These are phyloP conservation scores for Xanthostigma xanthostigma DNA, from an alignment of 2,888 invertebrate species.

Conservation along the genomic window DNA sequence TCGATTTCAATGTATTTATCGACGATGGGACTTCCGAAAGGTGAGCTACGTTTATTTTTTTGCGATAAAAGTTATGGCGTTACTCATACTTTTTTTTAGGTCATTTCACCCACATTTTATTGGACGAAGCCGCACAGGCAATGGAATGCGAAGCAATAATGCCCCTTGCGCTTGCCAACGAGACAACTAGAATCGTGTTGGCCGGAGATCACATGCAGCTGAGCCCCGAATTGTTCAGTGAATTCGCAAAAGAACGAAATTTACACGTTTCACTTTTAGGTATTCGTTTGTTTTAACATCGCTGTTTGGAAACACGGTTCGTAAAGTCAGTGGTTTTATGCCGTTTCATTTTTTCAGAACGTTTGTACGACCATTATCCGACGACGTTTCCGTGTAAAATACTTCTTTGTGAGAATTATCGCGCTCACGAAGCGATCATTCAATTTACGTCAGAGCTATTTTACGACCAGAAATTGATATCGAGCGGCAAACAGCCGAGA, in stretches of 20 bases:
- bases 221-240: constrained; percentile 66
- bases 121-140: constrained; percentile 79
- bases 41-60: constrained; percentile 22
- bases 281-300: too few relatives aligned
- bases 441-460: constrained; percentile 69
- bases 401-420: constrained; percentile 65
- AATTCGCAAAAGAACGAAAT: constrained; percentile 52
- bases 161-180: constrained; percentile 57
- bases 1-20: constrained; percentile 63
- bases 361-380: constrained; percentile 64
- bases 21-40: constrained; percentile 48
- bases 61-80: constrained; percentile 1
- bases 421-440: constrained; percentile 69
- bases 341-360: constrained; percentile 28
- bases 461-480: constrained; percentile 60
- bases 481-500: constrained; percentile 53
- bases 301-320: too few relatives aligned
- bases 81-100: constrained; percentile 21
- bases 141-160: constrained; percentile 75
- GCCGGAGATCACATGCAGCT: constrained; percentile 81
- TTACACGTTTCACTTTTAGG: constrained; percentile 52
- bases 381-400: constrained; percentile 61
- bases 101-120: constrained; percentile 63
- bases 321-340: too few relatives aligned
- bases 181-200: constrained; percentile 56